These are phyloP conservation scores for Epirrhoe alternata DNA, from an alignment of 2,888 invertebrate species.

Conservation along the genomic window DNA sequence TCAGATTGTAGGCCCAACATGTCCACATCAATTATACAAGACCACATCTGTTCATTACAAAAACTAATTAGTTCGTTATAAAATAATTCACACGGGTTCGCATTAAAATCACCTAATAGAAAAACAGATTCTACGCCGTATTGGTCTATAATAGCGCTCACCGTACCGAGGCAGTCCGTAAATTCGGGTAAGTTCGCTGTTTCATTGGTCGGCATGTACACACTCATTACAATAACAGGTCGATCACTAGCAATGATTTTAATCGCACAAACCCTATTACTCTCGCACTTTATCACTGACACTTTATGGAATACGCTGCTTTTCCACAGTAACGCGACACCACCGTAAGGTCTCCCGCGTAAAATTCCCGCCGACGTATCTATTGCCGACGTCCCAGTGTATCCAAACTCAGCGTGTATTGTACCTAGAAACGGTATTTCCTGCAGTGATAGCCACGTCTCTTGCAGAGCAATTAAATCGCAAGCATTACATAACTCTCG, in stretches of 20 bases:
- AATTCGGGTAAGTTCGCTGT: constrained; percentile 14
- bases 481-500: constrained; percentile 7
- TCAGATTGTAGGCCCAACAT: constrained; percentile 15
- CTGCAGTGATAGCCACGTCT: constrained; percentile 15
- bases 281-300: constrained; percentile 12
- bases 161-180: constrained; percentile 15
- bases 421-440: constrained; percentile 14
- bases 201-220: constrained; percentile 7
- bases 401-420: constrained; percentile 6
- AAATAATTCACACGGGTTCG: constrained; percentile 17
- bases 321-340: constrained; percentile 11
- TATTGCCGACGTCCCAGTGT: constrained; percentile 18
- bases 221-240: constrained; percentile 10
- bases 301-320: constrained; percentile 12
- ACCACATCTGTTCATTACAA: constrained; percentile 21
- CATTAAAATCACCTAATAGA: too few relatives aligned
- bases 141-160: constrained; percentile 22
- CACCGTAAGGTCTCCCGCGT: constrained; percentile 2
- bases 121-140: constrained; percentile 11
- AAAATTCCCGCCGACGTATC: constrained; percentile 13
- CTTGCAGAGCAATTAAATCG: constrained; percentile 6
- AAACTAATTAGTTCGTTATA: constrained; percentile 20
- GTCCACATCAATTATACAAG: constrained; percentile 21
- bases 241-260: constrained; percentile 10
- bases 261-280: constrained; percentile 13